Percentiles rank a stretch among this genome's conserved stretches.
phyloP scores from a whole-genome alignment of 2,113 vertebrate genomes.

The Bettongia penicillata region DNA sequence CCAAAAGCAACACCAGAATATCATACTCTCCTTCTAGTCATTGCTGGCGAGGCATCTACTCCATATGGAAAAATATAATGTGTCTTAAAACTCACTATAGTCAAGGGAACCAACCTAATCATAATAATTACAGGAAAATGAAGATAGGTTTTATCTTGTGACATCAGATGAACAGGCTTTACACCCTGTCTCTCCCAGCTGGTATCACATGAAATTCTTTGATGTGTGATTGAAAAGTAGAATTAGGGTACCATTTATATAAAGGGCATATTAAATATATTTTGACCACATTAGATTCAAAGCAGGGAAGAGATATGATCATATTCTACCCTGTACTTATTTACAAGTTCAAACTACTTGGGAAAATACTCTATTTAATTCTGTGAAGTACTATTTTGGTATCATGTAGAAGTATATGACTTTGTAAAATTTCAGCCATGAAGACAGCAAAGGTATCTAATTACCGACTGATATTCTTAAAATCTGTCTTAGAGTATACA shows the following conservation, averaged over 20 bases:
- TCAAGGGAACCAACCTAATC: constrained; percentile 73
- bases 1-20: constrained; percentile 85
- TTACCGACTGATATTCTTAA: neutral
- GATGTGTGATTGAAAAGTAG: constrained; percentile 70
- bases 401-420: neutral
- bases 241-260: constrained; percentile 53
- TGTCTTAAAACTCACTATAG: constrained; percentile 67
- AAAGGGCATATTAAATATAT: constrained; percentile 60
- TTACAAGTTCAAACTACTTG: constrained; percentile 62
- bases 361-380: constrained; percentile 37
- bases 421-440: neutral
- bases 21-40: constrained; percentile 79
- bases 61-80: constrained; percentile 84
- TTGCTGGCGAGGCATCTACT: constrained; percentile 80
- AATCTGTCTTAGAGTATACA: neutral
- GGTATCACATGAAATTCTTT: constrained; percentile 57
- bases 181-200: constrained; percentile 52
- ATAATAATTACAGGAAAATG: constrained; percentile 77
- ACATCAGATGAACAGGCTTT: constrained; percentile 72
- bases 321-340: constrained; percentile 64
- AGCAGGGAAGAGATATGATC: constrained; percentile 76
- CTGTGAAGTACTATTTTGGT: constrained; percentile 10
- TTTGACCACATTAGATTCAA: constrained; percentile 55
- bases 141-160: constrained; percentile 77
- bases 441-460: rapidly evolving